Base-by-base conservation (phyloP, 1,140 invertebrate species). In the Scaptomyza montana region DNA sequence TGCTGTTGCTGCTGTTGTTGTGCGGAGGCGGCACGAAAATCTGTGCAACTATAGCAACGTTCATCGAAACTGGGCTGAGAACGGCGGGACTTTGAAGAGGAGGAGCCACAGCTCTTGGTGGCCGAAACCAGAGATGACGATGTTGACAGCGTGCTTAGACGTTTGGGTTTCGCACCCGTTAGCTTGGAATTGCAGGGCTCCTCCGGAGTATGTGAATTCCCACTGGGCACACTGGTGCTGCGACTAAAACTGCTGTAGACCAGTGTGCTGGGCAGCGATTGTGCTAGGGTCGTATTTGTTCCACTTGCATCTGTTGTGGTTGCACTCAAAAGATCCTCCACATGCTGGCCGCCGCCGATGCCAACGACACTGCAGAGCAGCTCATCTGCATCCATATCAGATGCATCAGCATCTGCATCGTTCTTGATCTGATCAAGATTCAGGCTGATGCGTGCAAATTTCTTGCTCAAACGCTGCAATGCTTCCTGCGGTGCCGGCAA, bases 101-200 rank as follows among this genome's bases (percentile, higher is more conserved):
- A 25, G 21, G 21, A 25, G 12, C 45, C 71, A 33, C 80, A 76
- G 10, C 77, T 85, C 10, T 85, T 86, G 16, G 65, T 72, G 33
- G 78, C 71, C 6, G 89, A 91, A 45, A 90, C 86, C 19, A 90
- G 50, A 2, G 86, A 90, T 5, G 89, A 90, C 12, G 82, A 87
- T 13, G 74, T 78, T 2, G 87, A 85, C 2, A 80, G 73, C 16
- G 80, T 77, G 13, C 69, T 74, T 1, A 90, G 56, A 16, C 90
- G 86, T 59, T 91, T 91, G 0, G 90, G 90, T 41, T 91, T 91
- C 13, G 90, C 87, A 5, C 90, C 89, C n/a, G 89, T 90, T n/a
- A 89, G 33, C 28, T 90, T 90, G 2, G 80, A 78, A 45, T 63
- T 87, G 71, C 45, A 75, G 1, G 47, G 13, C 25, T 73, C 43